Conservation (phyloP, 2,888 invertebrate genomes). For the Lissocephala sabroskyi region DNA sequence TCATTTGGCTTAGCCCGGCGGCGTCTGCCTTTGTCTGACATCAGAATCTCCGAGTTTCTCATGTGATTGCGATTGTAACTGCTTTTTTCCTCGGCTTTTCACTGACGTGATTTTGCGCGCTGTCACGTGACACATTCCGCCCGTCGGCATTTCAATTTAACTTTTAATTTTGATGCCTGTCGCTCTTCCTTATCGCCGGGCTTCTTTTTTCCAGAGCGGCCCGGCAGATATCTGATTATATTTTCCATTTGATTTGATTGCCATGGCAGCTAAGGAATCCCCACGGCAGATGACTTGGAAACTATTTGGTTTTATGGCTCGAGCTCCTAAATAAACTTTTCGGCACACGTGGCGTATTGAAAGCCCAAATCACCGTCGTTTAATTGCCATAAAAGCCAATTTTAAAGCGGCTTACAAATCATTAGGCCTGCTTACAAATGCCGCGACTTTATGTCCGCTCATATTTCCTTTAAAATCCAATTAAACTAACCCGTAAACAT, state of each 20-base stretch:
- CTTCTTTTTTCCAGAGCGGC: conserved; percentile 7
- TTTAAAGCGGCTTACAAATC: conserved; percentile 4
- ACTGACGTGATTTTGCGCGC: conserved; percentile 17
- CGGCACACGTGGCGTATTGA: no score
- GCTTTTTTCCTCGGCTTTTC: conserved; percentile 8
- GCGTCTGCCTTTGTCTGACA: conserved; percentile 12
- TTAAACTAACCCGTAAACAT: conserved; percentile 39
- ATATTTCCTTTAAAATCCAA: conserved; percentile 23
- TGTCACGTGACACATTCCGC: conserved; percentile 2
- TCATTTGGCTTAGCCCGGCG: conserved; percentile 5
- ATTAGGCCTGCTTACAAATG: conserved; percentile 14
- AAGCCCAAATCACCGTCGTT: background rate
- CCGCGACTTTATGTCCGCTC: conserved; percentile 18
- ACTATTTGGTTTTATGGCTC: no score
- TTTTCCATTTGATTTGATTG: conserved; percentile 41
- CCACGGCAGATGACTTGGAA: no score
- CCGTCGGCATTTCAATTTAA: conserved; percentile 19
- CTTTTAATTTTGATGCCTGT: conserved; percentile 50
- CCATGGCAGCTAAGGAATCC: no score
- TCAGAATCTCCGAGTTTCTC: background rate
- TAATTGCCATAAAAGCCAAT: conserved; percentile 2
- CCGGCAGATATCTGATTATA: conserved; percentile 34
- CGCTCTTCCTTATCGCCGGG: conserved; percentile 23
- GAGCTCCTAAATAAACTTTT: no score
- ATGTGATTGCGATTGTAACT: conserved; percentile 9